Percentiles rank a stretch among this genome's conserved stretches.
Evolutionary conservation across 2,888 invertebrate genomes (phyloP).

Genomic region (Erebia epiphron): DNA sequence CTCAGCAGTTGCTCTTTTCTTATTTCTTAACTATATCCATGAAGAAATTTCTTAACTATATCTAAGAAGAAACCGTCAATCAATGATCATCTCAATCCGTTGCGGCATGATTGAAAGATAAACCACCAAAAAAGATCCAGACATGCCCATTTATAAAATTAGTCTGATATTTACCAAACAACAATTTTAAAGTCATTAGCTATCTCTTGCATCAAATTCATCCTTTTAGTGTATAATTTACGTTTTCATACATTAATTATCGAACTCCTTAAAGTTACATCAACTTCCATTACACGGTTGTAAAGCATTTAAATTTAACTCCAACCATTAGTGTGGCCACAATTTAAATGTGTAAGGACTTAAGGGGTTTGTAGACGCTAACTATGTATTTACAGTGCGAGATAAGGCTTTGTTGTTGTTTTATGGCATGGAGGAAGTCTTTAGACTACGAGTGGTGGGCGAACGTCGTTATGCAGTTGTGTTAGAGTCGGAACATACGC

Average conservation of each 20-base stretch:
- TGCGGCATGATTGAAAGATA: too few species aligned
- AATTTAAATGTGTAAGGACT: conserved; percentile 39
- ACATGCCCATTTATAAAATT: too few species aligned
- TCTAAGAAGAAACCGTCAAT: too few species aligned
- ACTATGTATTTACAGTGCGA: conserved; percentile 64
- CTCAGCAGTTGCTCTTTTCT: too few species aligned
- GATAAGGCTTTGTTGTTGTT: conserved; percentile 73
- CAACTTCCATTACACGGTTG: conserved; percentile 30
- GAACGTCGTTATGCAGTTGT: conserved; percentile 62
- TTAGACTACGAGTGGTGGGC: conserved; percentile 53
- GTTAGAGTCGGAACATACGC: conserved; percentile 41
- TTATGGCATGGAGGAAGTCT: conserved; percentile 71
- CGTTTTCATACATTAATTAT: not conserved
- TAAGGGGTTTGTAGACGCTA: conserved; percentile 43
- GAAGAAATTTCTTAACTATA: too few species aligned
- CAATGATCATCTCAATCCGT: too few species aligned
- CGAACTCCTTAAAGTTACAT: conserved; percentile 27
- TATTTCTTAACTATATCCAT: too few species aligned
- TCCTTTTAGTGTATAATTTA: conserved; percentile 24
- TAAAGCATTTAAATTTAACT: conserved; percentile 35
- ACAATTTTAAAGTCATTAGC: not conserved
- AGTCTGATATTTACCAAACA: too few species aligned
- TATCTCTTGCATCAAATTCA: not conserved
- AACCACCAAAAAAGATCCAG: too few species aligned
- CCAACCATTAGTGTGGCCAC: conserved; percentile 34